A percentile compares a stretch with the other conserved stretches of the same genome.
Conservation (phyloP, 2,797 vertebrate species). For the Pampus argenteus region DNA sequence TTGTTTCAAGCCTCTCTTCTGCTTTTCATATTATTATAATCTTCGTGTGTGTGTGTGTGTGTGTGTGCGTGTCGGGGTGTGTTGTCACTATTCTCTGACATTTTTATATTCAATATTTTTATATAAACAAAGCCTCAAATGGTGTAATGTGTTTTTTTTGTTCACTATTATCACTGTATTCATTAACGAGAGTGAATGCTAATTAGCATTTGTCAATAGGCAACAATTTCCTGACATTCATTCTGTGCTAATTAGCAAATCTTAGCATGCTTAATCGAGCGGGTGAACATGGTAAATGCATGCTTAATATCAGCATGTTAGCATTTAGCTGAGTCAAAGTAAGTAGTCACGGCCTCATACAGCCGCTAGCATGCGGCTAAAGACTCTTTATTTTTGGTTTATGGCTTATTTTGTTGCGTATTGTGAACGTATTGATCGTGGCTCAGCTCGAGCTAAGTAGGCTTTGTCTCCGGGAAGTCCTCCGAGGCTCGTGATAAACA, state of each 20-base stretch:
- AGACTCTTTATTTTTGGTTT: conserved; percentile 1
- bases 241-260: too few relatives aligned
- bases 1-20: not conserved
- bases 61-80: too few relatives aligned
- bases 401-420: conserved; percentile 10
- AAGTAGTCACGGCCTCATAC: too few relatives aligned
- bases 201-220: not conserved
- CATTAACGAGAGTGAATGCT: not conserved
- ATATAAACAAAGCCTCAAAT: conserved; percentile 2
- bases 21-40: not conserved
- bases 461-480: conserved; percentile 49
- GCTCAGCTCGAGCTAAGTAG: conserved; percentile 20
- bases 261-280: not conserved
- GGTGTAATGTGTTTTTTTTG: not conserved
- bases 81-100: conserved; percentile 5
- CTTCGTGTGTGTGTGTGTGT: too few relatives aligned
- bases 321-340: not conserved
- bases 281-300: not conserved
- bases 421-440: conserved; percentile 45
- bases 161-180: conserved; percentile 3
- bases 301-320: not conserved
- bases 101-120: conserved; percentile 27
- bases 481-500: conserved; percentile 49
- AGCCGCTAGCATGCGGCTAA: not conserved
- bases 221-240: too few relatives aligned